A percentile compares a stretch with the other conserved stretches of the same genome.
These are phyloP conservation scores for Mastacembelus armatus DNA, from an alignment of 2,797 vertebrate species.

Conservation along the genomic window DNA sequence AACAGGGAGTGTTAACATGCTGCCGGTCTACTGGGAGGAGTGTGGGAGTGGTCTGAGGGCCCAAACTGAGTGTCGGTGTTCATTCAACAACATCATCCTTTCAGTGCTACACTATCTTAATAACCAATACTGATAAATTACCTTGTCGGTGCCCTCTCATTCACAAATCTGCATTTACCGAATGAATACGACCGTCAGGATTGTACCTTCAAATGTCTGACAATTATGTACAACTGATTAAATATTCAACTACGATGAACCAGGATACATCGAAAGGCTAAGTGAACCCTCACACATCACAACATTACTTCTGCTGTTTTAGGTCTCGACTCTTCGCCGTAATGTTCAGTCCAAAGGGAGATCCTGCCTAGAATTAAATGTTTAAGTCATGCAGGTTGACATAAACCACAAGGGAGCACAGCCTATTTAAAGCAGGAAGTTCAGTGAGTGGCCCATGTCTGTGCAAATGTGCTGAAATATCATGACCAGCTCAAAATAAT, in stretches of 20 bases:
- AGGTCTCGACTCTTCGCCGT: slow-evolving; percentile 5
- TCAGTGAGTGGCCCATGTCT: slow-evolving; percentile 71
- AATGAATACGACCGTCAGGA: background rate
- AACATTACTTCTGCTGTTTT: slow-evolving; percentile 1
- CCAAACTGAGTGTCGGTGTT: slow-evolving; percentile 17
- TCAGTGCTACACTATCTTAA: background rate
- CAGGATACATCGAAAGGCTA: background rate
- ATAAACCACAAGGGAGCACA: slow-evolving; percentile 73
- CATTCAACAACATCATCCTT: slow-evolving; percentile 13
- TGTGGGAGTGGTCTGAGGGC: slow-evolving; percentile 54
- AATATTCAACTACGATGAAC: background rate
- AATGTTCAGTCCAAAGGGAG: slow-evolving; percentile 21
- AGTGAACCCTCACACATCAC: slow-evolving; percentile 8
- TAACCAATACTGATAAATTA: slow-evolving; percentile 7
- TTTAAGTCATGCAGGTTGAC: slow-evolving; percentile 69
- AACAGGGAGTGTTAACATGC: slow-evolving; percentile 35
- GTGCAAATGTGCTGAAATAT: slow-evolving; percentile 84
- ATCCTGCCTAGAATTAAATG: slow-evolving; percentile 39
- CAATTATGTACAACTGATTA: background rate
- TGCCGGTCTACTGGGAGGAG: slow-evolving; percentile 11
- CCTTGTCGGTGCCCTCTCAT: background rate
- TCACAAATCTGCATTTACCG: background rate
- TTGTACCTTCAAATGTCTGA: background rate
- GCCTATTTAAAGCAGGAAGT: slow-evolving; percentile 82
- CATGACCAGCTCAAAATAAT: slow-evolving; percentile 81